These are phyloP conservation scores for Amyelois transitella DNA, from an alignment of 1,140 invertebrate species.

Conservation along the genomic window DNA sequence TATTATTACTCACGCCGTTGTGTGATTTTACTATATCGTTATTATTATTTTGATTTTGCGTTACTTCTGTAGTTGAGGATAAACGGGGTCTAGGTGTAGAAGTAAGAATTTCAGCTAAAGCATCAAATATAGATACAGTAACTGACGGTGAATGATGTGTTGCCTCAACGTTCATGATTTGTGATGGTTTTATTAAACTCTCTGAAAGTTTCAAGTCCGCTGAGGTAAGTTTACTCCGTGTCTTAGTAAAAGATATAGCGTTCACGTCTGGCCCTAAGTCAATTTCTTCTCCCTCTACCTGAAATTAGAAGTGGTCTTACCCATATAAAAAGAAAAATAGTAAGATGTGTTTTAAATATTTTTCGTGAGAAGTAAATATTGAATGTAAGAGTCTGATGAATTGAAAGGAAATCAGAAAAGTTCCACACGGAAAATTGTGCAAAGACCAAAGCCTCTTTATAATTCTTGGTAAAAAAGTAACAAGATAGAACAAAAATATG, in stretches of 20 bases:
- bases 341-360: slow-evolving; percentile 9
- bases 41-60: slow-evolving; percentile 48
- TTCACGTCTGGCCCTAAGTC: slow-evolving; percentile 70
- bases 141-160: slow-evolving; percentile 73
- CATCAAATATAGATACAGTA: slow-evolving; percentile 75
- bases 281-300: slow-evolving; percentile 72
- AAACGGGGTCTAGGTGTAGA: slow-evolving; percentile 65
- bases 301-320: slow-evolving; percentile 72
- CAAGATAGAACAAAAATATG: slow-evolving; percentile 19
- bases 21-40: slow-evolving; percentile 48
- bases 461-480: slow-evolving; percentile 47
- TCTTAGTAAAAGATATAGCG: slow-evolving; percentile 69
- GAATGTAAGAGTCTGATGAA: slow-evolving; percentile 3
- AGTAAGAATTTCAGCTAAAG: slow-evolving; percentile 74
- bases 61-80: slow-evolving; percentile 67
- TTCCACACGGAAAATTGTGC: slow-evolving; percentile 37
- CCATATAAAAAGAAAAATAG: slow-evolving; percentile 60
- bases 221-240: slow-evolving; percentile 64
- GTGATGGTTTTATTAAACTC: slow-evolving; percentile 62
- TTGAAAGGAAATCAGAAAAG: slow-evolving; percentile 18
- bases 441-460: slow-evolving; percentile 73
- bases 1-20: slow-evolving; percentile 63
- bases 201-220: slow-evolving; percentile 69
- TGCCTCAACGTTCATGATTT: slow-evolving; percentile 71
- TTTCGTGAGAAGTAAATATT: background rate